Percentiles rank a stretch among this genome's conserved stretches.
Evolutionary conservation across 2,888 invertebrate species (phyloP).

Genomic region (Epirrhoe tristata): DNA sequence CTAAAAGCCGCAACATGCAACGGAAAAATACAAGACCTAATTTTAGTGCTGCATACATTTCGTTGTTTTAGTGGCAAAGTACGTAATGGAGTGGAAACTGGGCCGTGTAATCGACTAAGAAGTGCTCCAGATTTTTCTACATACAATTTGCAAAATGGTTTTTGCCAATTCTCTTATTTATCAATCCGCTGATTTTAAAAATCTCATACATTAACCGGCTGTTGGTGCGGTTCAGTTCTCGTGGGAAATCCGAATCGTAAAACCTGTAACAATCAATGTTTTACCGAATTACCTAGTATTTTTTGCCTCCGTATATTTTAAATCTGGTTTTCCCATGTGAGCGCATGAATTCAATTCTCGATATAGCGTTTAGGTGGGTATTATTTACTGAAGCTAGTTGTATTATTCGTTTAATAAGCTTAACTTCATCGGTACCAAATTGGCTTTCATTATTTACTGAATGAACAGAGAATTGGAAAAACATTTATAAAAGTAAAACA

Average conservation of each 20-base stretch:
- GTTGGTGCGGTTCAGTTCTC: constrained; percentile 29
- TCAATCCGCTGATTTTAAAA: constrained; percentile 32
- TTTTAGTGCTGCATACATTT: constrained; percentile 42
- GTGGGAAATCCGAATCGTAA: constrained; percentile 37
- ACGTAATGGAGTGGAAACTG: constrained; percentile 48
- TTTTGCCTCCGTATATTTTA: constrained; percentile 15
- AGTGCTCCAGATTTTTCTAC: constrained; percentile 36
- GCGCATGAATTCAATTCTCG: constrained; percentile 1
- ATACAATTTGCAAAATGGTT: constrained; percentile 37
- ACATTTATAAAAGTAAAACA: too few species aligned
- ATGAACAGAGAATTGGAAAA: not conserved
- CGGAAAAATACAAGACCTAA: constrained; percentile 26
- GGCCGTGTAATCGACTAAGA: constrained; percentile 48
- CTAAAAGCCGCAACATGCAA: constrained; percentile 42
- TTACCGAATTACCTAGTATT: constrained; percentile 24
- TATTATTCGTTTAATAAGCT: not conserved
- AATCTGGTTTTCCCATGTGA: constrained; percentile 11
- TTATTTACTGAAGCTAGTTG: not conserved
- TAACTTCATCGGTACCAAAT: not conserved
- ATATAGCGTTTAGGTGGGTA: not conserved
- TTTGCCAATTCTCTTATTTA: constrained; percentile 37
- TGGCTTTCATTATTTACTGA: not conserved
- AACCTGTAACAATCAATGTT: constrained; percentile 38
- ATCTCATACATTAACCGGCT: constrained; percentile 36
- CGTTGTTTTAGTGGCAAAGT: constrained; percentile 42